Base-by-base conservation (phyloP, 2,113 vertebrate species). In the Tachysurus vachellii region DNA sequence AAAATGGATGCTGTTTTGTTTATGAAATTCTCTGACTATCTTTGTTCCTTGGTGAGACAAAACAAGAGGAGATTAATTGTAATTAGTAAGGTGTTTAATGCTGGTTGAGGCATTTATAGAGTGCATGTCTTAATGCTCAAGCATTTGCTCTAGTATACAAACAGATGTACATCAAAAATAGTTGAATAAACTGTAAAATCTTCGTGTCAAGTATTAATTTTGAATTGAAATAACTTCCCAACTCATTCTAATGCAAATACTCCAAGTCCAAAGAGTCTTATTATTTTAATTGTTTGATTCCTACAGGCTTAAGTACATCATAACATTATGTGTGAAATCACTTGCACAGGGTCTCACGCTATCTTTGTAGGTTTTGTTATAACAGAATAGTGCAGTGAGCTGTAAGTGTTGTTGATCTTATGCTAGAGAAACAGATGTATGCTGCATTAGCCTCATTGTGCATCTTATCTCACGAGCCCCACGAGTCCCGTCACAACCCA, bases 401-500 rank as follows among this genome's bases (percentile, higher is more conserved):
- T 83, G 85, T 26, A 88, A 10, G 12, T 10, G 77, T 17, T 85
- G 85, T 89, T 89, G 81, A 83, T 89, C 71, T 91, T 88, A 82
- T 16, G 47, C 82, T 87, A 85, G 79, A 87, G 85, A 61, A 88
- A 84, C 75, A 89, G 28, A 70, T 36, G 23, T 85, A 86, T 64
- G 88, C 81, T 80, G 87, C 91, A 90, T 92, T 88, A 89, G 54
- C 23, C 84, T 79, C 84, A 89, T 90, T 92, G 90, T 91, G 53
- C 76, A 75, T 81, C 87, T 89, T 89, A 90, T 90, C 89, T 88
- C 73, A 61, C 47, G 28, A 56, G 64, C 66, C 56, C 86, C 76
- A 62, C 12, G 68, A 70, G 64, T 54, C 21, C 86, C 57, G 70
- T 87, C 83, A 36, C 23, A 44, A 85, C 62, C 47, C 62, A 80